A percentile compares a stretch with the other conserved stretches of the same genome.
Evolutionary conservation across 2,888 invertebrate species (phyloP).

Genomic region (Perdita meconis): DNA sequence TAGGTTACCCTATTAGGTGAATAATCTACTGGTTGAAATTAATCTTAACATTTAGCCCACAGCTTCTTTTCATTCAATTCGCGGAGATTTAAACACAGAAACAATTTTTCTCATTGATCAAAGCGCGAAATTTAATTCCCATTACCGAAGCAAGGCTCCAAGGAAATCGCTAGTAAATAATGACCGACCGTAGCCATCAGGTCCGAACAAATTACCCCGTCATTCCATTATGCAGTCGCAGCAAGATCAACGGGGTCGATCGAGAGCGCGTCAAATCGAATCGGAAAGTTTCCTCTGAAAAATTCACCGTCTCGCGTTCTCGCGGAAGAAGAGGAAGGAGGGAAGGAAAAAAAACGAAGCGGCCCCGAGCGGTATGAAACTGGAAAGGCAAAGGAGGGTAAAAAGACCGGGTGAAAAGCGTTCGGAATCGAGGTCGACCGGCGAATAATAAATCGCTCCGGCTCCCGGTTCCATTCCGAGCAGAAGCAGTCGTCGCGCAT

Average conservation of each 20-base stretch:
- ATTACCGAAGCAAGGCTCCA: too few relatives aligned
- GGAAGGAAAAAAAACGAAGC: not conserved
- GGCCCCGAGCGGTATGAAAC: constrained; percentile 1
- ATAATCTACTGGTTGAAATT: too few relatives aligned
- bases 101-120: too few relatives aligned
- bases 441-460: constrained; percentile 59
- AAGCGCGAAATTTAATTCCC: not conserved
- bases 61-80: too few relatives aligned
- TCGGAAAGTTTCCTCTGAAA: constrained; percentile 24
- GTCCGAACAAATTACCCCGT: constrained; percentile 11
- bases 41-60: too few relatives aligned
- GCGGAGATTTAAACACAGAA: too few relatives aligned
- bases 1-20: too few relatives aligned
- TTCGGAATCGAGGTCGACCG: constrained; percentile 49
- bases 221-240: constrained; percentile 2
- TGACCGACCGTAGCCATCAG: too few relatives aligned
- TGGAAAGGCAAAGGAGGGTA: constrained; percentile 16
- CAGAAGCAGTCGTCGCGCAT: constrained; percentile 31
- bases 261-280: not conserved
- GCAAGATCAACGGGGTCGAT: not conserved
- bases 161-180: too few relatives aligned
- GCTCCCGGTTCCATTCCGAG: constrained; percentile 45
- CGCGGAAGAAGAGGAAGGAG: constrained; percentile 13
- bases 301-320: constrained; percentile 27
- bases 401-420: constrained; percentile 37